phyloP scores from a whole-genome alignment of 92 coral and sea anemone genomes.

The Zoanthus sansibaricus region DNA sequence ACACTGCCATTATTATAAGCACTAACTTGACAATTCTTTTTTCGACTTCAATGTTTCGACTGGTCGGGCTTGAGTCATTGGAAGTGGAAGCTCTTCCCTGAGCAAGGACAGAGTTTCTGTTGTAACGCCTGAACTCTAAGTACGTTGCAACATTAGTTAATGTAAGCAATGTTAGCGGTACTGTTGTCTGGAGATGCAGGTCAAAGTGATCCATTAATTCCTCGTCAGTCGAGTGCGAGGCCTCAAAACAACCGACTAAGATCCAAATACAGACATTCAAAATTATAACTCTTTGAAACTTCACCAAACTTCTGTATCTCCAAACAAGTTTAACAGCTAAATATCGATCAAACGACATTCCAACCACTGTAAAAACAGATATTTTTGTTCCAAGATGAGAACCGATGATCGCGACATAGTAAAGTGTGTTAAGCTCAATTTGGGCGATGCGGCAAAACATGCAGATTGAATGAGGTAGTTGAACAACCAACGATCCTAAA shows the following conservation, averaged over 20 bases:
- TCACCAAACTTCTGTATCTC: conserved; percentile 63
- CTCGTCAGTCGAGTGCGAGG: conserved; percentile 46
- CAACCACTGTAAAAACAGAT: conserved; percentile 72
- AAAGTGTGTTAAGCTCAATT: neutral
- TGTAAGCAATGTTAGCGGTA: conserved; percentile 55
- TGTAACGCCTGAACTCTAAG: conserved; percentile 65
- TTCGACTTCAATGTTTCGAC: conserved; percentile 56
- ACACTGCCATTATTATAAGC: conserved; percentile 55
- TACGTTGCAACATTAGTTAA: conserved; percentile 62
- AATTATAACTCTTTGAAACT: conserved; percentile 46
- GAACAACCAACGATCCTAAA: conserved; percentile 63
- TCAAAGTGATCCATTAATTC: conserved; percentile 59
- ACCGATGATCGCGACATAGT: conserved; percentile 51
- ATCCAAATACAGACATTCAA: conserved; percentile 63
- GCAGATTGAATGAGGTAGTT: conserved; percentile 55
- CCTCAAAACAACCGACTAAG: conserved; percentile 59
- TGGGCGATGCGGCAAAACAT: conserved; percentile 52
- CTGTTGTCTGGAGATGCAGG: conserved; percentile 73
- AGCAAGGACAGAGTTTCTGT: conserved; percentile 64
- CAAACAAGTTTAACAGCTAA: conserved; percentile 64
- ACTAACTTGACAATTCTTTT: conserved; percentile 66
- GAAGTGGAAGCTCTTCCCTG: conserved; percentile 11
- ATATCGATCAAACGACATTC: conserved; percentile 69
- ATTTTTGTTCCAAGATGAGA: conserved; percentile 72
- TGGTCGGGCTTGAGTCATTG: conserved; percentile 12